Evolutionary conservation across 2,113 vertebrate genomes (phyloP).

Genomic region (Jacana jacana): DNA sequence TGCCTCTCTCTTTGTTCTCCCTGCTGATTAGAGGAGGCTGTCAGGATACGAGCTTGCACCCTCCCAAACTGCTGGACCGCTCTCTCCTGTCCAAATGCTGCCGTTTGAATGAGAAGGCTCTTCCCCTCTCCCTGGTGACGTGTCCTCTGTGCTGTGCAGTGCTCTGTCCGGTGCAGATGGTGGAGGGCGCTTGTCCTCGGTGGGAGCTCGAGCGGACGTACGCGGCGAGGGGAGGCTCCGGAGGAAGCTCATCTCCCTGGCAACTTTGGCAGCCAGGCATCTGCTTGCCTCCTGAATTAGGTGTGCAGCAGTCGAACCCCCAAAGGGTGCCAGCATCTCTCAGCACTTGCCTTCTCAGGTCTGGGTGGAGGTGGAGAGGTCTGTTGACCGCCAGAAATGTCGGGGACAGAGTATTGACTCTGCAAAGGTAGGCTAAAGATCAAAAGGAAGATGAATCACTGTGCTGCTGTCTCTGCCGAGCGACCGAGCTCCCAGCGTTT

Average conservation of each 20-base stretch:
- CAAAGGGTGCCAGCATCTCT: background rate
- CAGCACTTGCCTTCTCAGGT: background rate
- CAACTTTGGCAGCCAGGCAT: conserved; percentile 32
- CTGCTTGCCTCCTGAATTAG: background rate
- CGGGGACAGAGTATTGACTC: background rate
- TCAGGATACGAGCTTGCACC: fast-evolving
- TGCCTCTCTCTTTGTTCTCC: background rate
- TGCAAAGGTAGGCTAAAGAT: background rate
- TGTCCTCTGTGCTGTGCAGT: fast-evolving
- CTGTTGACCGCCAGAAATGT: background rate
- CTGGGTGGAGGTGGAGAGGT: background rate
- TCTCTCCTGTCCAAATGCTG: background rate
- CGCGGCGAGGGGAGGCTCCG: background rate
- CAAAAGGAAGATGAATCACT: conserved; percentile 5
- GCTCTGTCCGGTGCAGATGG: conserved; percentile 1
- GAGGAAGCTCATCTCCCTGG: conserved; percentile 51
- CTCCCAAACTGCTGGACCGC: background rate
- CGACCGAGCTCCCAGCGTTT: background rate
- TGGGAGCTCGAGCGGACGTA: background rate
- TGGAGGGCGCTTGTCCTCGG: background rate
- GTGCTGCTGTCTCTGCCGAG: background rate
- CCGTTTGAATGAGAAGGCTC: fast-evolving
- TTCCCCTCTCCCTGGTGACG: background rate
- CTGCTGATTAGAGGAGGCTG: background rate
- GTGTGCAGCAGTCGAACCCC: background rate